A percentile compares a stretch with the other conserved stretches of the same genome.
These are phyloP conservation scores for Campaea margaritaria DNA, from an alignment of 2,888 invertebrate genomes.

Conservation along the genomic window DNA sequence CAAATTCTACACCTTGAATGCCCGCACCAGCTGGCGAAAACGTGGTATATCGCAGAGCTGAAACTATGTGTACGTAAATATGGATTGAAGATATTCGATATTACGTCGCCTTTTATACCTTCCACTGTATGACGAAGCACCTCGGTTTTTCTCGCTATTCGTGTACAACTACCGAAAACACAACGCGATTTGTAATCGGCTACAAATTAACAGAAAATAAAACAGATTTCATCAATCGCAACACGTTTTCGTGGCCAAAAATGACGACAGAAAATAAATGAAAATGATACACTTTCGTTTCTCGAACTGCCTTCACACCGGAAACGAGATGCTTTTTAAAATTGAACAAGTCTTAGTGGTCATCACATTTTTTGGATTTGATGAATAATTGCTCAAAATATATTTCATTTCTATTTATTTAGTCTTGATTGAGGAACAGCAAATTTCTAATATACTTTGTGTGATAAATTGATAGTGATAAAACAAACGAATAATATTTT, in stretches of 20 bases:
- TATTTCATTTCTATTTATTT: slow-evolving; percentile 72
- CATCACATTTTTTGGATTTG: slow-evolving; percentile 59
- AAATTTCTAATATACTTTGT: slow-evolving; percentile 52
- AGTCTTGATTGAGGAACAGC: slow-evolving; percentile 48
- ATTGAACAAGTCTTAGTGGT: slow-evolving; percentile 61
- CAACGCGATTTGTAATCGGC: slow-evolving; percentile 58
- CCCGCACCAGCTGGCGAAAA: slow-evolving; percentile 84
- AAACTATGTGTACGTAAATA: slow-evolving; percentile 67
- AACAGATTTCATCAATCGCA: slow-evolving; percentile 70
- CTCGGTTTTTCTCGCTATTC: slow-evolving; percentile 58
- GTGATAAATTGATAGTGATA: too few relatives aligned
- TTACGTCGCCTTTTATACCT: slow-evolving; percentile 75
- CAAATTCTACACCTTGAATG: slow-evolving; percentile 69
- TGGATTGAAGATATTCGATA: slow-evolving; percentile 76
- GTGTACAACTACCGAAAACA: slow-evolving; percentile 59
- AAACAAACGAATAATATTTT: slow-evolving; percentile 49
- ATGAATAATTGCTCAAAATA: slow-evolving; percentile 57
- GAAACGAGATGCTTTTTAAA: slow-evolving; percentile 76
- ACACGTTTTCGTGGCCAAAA: slow-evolving; percentile 75
- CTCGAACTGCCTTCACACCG: slow-evolving; percentile 81
- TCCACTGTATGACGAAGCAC: slow-evolving; percentile 78
- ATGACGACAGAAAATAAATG: slow-evolving; percentile 84
- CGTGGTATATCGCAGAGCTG: slow-evolving; percentile 75
- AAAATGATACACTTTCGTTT: slow-evolving; percentile 81
- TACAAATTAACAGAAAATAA: slow-evolving; percentile 73